These are phyloP conservation scores for Aphelinus atriplicis DNA, from an alignment of 1,140 invertebrate genomes.

Conservation along the genomic window DNA sequence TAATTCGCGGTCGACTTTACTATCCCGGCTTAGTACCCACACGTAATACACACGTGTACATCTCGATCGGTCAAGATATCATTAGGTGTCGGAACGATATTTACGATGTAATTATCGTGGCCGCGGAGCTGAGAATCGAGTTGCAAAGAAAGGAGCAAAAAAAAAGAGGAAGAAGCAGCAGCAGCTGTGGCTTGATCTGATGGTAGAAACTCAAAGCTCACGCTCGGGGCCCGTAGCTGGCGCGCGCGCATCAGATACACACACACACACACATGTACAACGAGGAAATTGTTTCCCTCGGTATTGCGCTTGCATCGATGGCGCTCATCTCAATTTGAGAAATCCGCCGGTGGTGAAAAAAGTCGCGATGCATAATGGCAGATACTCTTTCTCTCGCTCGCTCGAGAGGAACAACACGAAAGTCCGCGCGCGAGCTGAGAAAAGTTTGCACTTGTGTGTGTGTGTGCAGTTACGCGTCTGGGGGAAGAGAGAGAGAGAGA, in stretches of 20 bases:
- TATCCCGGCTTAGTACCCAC: no score
- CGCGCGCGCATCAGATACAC: conserved; percentile 17
- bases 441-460: no score
- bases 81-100: not conserved
- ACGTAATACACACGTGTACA: no score
- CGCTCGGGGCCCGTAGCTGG: not conserved
- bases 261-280: not conserved
- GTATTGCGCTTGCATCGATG: not conserved
- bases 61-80: not conserved
- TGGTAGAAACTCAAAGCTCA: conserved; percentile 20
- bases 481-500: conserved; percentile 3
- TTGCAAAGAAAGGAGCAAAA: not conserved
- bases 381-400: not conserved
- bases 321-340: conserved; percentile 33
- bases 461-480: no score
- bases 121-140: not conserved
- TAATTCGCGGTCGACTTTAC: no score
- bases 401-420: no score
- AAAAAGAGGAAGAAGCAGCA: not conserved
- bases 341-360: conserved; percentile 21
- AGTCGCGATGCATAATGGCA: conserved; percentile 29
- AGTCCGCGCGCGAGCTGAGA: no score
- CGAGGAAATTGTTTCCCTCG: conserved; percentile 24
- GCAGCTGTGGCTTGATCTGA: not conserved
- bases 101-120: conserved; percentile 16